Base-by-base conservation (phyloP, 2,113 vertebrate genomes). In the Lasiurus cinereus region DNA sequence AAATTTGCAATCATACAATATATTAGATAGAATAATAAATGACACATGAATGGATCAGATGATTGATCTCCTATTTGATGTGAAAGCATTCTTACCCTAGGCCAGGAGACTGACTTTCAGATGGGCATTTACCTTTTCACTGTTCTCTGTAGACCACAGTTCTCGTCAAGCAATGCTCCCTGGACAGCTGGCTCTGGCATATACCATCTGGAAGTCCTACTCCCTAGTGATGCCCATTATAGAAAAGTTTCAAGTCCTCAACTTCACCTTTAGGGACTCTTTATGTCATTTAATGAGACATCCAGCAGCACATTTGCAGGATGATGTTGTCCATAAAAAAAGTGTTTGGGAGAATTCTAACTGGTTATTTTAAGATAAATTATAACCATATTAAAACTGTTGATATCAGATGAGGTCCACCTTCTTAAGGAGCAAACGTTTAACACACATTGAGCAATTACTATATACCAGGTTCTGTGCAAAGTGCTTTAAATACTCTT, bases 231-330 rank as follows among this genome's bases (percentile, higher is more conserved):
- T 79, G 33, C 86, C 83, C 52, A 87, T 94, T 96, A 93, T 74
- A 27, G 62, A 50, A 79, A 89, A 93, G 72, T 92, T 94, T 93
- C 90, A 88, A 90, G 31, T 94, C 24, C 62, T 96, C 91, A 91
- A 69, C 50, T 88, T 96, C 94, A 97, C 90, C 94, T 95, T 96
- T 96, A 96, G 92, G 94, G 91, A 96, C 87, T 92, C 62, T 82
- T 69, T 93, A 48, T 83, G 83, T 94, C 93, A 93, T 94, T 95
- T 96, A 94, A 85, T 50, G 67, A 94, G 84, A 84, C 48, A 93
- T 78, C 18, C 64, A 73, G 39, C 39, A 67, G 48, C 33, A 78
- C 31, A 82, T 93, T 46, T 95, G 8, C 67, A 93, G 52, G 52
- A 90, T 76, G 80, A 88, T 88, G 11, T n/a, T 93, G 87, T 36